These are phyloP conservation scores for Laothoe populi DNA, from an alignment of 2,888 invertebrate genomes.

Conservation along the genomic window DNA sequence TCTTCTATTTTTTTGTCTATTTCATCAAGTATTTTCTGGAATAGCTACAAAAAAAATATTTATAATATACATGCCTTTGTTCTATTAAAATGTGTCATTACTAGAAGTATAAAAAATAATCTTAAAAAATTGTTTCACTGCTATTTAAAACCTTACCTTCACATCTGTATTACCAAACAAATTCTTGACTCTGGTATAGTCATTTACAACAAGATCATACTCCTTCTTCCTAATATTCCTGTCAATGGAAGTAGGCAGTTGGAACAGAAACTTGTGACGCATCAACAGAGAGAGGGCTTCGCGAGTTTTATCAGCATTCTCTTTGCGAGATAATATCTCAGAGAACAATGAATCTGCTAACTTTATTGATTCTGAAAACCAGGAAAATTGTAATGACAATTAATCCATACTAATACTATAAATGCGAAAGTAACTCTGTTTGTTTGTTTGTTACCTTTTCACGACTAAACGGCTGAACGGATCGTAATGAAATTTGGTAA, in stretches of 20 bases:
- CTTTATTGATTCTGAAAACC: constrained; percentile 90
- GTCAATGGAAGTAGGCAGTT: constrained; percentile 97
- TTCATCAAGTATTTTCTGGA: constrained; percentile 94
- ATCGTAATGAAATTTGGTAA: too few relatives aligned
- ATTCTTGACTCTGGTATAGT: constrained; percentile 97
- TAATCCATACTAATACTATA: too few relatives aligned
- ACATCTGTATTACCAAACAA: constrained; percentile 97
- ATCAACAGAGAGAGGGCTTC: constrained; percentile 97
- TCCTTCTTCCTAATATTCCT: constrained; percentile 97
- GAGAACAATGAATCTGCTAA: constrained; percentile 97
- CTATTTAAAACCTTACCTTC: constrained; percentile 76
- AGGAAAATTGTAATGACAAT: not conserved
- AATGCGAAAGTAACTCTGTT: too few relatives aligned
- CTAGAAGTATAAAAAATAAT: too few relatives aligned
- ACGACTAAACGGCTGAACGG: too few relatives aligned
- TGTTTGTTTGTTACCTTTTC: too few relatives aligned
- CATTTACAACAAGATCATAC: constrained; percentile 98
- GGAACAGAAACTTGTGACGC: constrained; percentile 97
- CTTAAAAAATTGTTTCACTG: too few relatives aligned
- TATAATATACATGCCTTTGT: not conserved
- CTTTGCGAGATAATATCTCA: constrained; percentile 95
- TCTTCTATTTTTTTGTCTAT: constrained; percentile 94
- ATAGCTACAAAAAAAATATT: constrained; percentile 83
- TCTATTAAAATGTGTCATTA: too few relatives aligned
- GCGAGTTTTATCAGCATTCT: constrained; percentile 97